Conservation (phyloP, 2,888 invertebrate genomes). For the Dicycla oo region DNA sequence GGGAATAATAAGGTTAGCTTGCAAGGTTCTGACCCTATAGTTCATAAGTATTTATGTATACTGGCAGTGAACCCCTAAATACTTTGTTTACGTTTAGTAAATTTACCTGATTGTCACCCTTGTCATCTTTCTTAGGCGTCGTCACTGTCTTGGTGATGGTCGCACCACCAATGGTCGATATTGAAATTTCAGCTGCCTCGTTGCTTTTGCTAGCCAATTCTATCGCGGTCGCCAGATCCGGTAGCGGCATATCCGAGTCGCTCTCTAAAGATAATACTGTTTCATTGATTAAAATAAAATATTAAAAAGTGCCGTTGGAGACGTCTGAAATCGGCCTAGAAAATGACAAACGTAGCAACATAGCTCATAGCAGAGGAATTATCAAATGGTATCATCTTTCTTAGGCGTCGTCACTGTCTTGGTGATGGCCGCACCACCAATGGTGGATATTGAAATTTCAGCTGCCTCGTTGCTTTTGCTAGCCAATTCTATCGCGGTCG, state of each 20-base stretch:
- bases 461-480: slow-evolving; percentile 53
- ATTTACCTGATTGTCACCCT: slow-evolving; percentile 66
- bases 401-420: slow-evolving; percentile 44
- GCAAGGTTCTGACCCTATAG: neutral
- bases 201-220: slow-evolving; percentile 68
- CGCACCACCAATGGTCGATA: slow-evolving; percentile 57
- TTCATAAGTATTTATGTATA: neutral
- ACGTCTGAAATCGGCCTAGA: neutral
- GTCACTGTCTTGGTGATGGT: slow-evolving; percentile 48
- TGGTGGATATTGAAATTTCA: slow-evolving; percentile 52
- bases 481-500: slow-evolving; percentile 70
- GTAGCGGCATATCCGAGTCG: slow-evolving; percentile 72
- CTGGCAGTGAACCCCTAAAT: neutral
- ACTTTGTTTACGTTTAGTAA: neutral
- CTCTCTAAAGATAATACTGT: slow-evolving; percentile 70
- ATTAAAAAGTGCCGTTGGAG: neutral
- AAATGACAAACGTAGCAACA: neutral
- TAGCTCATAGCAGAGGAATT: neutral
- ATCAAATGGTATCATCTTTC: neutral
- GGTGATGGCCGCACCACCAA: slow-evolving; percentile 48
- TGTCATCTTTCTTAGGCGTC: slow-evolving; percentile 42
- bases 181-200: neutral
- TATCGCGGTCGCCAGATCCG: slow-evolving; percentile 73
- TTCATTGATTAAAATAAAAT: neutral
- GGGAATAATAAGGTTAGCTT: neutral